Base-by-base conservation (phyloP, 2,888 invertebrate genomes). In the Nomada goodeniana region DNA sequence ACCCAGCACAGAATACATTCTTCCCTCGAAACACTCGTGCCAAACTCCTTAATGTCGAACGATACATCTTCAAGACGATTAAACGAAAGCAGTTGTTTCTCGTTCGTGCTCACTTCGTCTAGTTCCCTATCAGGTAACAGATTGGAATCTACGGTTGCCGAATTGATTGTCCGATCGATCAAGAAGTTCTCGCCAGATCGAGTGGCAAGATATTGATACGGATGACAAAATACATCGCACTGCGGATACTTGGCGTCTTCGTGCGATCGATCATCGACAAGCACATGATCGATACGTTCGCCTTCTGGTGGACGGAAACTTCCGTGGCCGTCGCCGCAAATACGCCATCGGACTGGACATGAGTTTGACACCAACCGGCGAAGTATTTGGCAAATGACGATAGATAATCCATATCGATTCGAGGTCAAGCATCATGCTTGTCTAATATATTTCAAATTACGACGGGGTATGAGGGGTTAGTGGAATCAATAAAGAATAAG, bases 91-190 rank as follows among this genome's bases (percentile, higher is more conserved):
- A 74, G 84, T 86, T 83, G 88, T 85, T 85, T 68, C 82, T 72
- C 78, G 78, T 67, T 76, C 55, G 53, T 47, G 44, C 68, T 79
- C 70, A 60, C 72, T 72, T 80, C 78, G 69, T 65, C 64, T 55
- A 65, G 80, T 81, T 75, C 84, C 81, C 76, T 77, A 76, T 61
- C 74, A 63, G 87, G 85, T 87, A 88, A 88, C 87, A 88, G 88
- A 88, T 86, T 84, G 88, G 85, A 83, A 86, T 71, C 85, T 63
- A 77, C 87, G 80, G 79, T 80, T 86, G 82, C 87, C 81, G 81
- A 88, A 88, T 88, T 84, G 87, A 88, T 88, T 83, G 89, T 88
- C 74, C 88, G 83, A 88, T 88, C 88, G 88, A 88, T 88, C 88
- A 88, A 80, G 72, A 88, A 88, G 83, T 88, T 88, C 83, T 79